phyloP scores from a whole-genome alignment of 2,888 invertebrate genomes.

The Cecidostiba fungosa region DNA sequence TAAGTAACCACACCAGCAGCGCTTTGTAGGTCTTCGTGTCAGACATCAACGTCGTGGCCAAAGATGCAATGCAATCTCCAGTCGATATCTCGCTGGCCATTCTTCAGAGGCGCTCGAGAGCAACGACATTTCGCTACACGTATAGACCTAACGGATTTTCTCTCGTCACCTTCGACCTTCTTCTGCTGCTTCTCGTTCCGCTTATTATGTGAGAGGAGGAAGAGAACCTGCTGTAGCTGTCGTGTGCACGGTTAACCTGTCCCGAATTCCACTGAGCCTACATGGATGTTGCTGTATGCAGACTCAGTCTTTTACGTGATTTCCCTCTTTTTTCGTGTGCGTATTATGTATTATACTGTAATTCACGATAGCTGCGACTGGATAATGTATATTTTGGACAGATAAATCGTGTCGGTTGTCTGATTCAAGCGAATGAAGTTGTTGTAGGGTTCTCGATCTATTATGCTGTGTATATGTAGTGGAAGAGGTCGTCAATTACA shows the following conservation, averaged over 20 bases:
- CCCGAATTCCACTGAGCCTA: constrained; percentile 33
- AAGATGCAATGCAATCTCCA: constrained; percentile 25
- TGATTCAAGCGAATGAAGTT: constrained; percentile 12
- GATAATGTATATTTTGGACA: not conserved
- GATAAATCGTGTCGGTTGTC: not conserved
- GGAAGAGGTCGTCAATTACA: constrained; percentile 6
- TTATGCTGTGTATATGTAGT: not conserved
- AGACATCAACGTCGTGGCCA: constrained; percentile 7
- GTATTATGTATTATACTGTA: not conserved
- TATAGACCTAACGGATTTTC: constrained; percentile 52
- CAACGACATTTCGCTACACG: constrained; percentile 44
- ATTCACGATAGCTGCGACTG: not conserved
- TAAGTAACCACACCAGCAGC: constrained; percentile 8
- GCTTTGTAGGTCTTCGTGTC: constrained; percentile 60
- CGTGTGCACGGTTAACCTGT: constrained; percentile 17
- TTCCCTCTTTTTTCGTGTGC: not conserved
- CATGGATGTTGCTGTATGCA: not conserved
- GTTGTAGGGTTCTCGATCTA: not conserved
- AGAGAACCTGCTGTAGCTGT: constrained; percentile 26
- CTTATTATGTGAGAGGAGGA: constrained; percentile 27
- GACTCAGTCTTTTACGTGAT: not conserved
- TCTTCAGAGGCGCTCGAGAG: constrained; percentile 43
- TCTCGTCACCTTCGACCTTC: constrained; percentile 58
- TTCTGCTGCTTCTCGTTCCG: constrained; percentile 4
- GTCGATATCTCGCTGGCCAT: constrained; percentile 36